phyloP scores from a whole-genome alignment of 2,888 invertebrate species.

The Maniola hyperantus region DNA sequence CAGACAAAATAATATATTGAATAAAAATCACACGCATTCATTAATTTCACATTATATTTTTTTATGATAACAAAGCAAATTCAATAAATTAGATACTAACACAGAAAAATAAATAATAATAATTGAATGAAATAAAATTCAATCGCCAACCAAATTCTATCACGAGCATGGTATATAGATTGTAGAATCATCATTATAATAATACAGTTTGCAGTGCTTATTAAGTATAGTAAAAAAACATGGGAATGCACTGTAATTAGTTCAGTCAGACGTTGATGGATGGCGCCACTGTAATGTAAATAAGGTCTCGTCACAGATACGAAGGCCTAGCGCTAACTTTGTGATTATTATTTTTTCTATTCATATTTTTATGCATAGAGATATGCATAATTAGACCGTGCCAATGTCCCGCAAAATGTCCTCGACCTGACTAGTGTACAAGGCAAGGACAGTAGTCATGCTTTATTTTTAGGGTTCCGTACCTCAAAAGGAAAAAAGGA shows the following conservation, averaged over 20 bases:
- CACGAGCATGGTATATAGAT: slow-evolving; percentile 17
- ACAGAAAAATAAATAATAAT: not conserved
- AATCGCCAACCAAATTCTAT: slow-evolving; percentile 22
- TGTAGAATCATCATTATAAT: slow-evolving; percentile 24
- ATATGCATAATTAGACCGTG: not conserved
- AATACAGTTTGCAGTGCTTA: slow-evolving; percentile 32
- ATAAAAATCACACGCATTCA: too few species aligned
- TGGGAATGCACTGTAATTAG: slow-evolving; percentile 56
- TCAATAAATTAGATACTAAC: not conserved
- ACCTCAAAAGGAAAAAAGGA: too few species aligned
- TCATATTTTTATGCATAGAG: slow-evolving; percentile 4
- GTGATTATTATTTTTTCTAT: slow-evolving; percentile 35
- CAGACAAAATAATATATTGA: too few species aligned
- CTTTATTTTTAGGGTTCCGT: too few species aligned
- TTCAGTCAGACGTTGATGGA: slow-evolving; percentile 61
- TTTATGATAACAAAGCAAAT: not conserved
- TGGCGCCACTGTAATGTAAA: slow-evolving; percentile 52
- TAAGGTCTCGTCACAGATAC: slow-evolving; percentile 41
- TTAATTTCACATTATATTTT: too few species aligned
- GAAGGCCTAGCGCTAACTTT: slow-evolving; percentile 30
- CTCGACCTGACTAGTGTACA: not conserved
- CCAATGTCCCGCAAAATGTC: not conserved
- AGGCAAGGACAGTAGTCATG: not conserved
- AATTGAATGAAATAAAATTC: slow-evolving; percentile 21
- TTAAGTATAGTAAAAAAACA: slow-evolving; percentile 42